phyloP scores from a whole-genome alignment of 1,140 invertebrate species.

The Macrosteles quadrilineatus region DNA sequence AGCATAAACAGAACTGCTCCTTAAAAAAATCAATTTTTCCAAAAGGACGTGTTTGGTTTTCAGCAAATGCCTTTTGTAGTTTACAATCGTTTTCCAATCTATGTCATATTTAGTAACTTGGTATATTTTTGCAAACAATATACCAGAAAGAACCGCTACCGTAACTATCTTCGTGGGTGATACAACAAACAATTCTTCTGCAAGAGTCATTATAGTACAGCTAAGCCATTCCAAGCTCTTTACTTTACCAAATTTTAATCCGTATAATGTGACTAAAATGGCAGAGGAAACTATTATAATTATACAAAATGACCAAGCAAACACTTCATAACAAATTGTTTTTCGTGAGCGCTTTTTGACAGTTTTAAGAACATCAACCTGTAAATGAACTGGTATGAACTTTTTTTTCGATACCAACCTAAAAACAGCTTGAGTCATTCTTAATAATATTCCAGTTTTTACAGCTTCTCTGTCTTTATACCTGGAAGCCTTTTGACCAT shows the following conservation, averaged over 20 bases:
- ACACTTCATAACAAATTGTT: neutral
- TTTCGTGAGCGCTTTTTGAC: neutral
- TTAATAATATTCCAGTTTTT: neutral
- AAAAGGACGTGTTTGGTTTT: neutral
- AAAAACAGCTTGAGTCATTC: neutral
- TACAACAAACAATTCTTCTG: neutral
- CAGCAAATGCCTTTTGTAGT: neutral
- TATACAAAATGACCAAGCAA: neutral
- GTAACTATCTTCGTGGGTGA: neutral
- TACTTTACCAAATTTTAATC: constrained; percentile 1
- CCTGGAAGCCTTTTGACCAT: neutral
- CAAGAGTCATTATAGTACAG: neutral
- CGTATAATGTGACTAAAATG: neutral
- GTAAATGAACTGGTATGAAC: neutral
- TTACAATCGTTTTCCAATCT: neutral
- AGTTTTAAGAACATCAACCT: neutral
- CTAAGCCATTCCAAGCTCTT: constrained; percentile 1
- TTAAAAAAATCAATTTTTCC: neutral
- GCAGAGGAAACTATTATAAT: neutral
- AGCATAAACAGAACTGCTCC: neutral
- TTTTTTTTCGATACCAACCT: neutral
- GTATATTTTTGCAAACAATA: neutral
- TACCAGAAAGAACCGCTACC: neutral
- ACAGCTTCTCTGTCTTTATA: neutral
- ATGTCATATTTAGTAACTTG: neutral